These are phyloP conservation scores for Hippocampus abdominalis DNA, from an alignment of 2,113 vertebrate species.

Conservation along the genomic window DNA sequence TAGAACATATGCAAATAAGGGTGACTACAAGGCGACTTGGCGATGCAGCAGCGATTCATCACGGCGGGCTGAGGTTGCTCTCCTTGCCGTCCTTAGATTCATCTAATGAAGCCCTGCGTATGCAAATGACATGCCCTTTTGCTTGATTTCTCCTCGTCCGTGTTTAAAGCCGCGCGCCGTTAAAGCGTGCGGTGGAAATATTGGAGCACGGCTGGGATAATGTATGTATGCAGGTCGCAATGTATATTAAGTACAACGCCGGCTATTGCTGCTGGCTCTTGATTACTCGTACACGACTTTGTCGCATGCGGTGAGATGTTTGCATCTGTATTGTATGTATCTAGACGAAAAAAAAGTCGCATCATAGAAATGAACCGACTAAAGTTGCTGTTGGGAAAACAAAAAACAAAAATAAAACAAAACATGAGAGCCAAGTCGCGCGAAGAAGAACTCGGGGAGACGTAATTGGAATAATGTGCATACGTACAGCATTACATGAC, in stretches of 20 bases:
- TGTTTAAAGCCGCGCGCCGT: slow-evolving; percentile 39
- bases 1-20: slow-evolving; percentile 89
- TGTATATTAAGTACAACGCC: slow-evolving; percentile 26
- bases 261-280: slow-evolving; percentile 6
- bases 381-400: background rate
- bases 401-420: no score
- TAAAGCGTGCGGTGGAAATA: slow-evolving; percentile 49
- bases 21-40: slow-evolving; percentile 86
- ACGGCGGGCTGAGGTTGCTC: slow-evolving; percentile 89
- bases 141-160: slow-evolving; percentile 77
- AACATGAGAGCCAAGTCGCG: background rate
- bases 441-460: background rate
- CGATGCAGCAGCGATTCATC: slow-evolving; percentile 97
- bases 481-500: slow-evolving; percentile 26
- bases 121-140: slow-evolving; percentile 98
- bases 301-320: background rate
- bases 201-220: slow-evolving; percentile 43
- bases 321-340: background rate
- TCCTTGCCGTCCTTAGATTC: slow-evolving; percentile 93
- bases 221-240: slow-evolving; percentile 56
- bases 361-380: background rate
- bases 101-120: slow-evolving; percentile 97
- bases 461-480: slow-evolving; percentile 23
- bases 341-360: no score
- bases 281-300: background rate